Evolutionary conservation across 2,888 invertebrate species (phyloP).

Genomic region (Caenorhabditis panamensis): DNA sequence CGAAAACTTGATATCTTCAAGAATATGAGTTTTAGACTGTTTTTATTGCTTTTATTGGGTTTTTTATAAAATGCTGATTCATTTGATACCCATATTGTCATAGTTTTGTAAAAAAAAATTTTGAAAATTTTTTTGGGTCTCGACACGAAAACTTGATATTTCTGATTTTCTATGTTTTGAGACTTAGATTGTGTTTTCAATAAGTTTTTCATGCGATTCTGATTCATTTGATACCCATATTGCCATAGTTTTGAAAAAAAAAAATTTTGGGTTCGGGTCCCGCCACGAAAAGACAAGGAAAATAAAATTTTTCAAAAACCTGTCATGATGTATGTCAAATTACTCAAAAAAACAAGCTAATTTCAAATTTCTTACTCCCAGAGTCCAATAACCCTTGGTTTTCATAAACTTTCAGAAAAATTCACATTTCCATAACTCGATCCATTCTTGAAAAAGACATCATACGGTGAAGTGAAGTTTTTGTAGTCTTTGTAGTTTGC

Average conservation of each 20-base stretch:
- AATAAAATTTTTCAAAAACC: background rate
- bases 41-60: background rate
- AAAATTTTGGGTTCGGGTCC: background rate
- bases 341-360: background rate
- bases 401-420: background rate
- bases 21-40: background rate
- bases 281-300: background rate
- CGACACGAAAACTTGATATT: background rate
- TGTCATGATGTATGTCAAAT: background rate
- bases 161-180: background rate
- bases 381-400: background rate
- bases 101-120: background rate
- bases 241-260: background rate
- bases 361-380: background rate
- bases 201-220: background rate
- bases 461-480: background rate
- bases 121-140: background rate
- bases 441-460: background rate
- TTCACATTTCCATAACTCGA: slow-evolving; percentile 3
- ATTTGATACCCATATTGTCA: background rate
- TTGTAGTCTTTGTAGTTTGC: slow-evolving; percentile 6
- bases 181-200: background rate
- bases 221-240: background rate
- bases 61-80: background rate
- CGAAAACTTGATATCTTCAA: background rate